phyloP scores from a whole-genome alignment of 2,888 invertebrate genomes.

The Osmoderma eremita region DNA sequence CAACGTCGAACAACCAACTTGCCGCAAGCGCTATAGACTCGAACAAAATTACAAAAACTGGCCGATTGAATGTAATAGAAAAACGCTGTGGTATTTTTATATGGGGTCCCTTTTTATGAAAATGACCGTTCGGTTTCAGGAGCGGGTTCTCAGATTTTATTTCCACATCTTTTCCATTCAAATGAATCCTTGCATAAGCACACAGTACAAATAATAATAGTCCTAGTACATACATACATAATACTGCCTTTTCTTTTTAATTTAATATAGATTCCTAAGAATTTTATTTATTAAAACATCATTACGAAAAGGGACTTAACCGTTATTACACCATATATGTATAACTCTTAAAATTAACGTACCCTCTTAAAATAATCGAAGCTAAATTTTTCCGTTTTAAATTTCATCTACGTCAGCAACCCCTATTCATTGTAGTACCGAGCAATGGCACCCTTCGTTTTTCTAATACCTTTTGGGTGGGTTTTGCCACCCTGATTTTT shows the following conservation, averaged over 20 bases:
- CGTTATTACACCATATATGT: too few relatives aligned
- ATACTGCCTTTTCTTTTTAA: too few relatives aligned
- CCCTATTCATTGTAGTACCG: background rate
- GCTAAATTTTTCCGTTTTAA: too few relatives aligned
- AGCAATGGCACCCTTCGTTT: conserved; percentile 25
- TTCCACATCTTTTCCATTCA: background rate
- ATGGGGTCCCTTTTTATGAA: conserved; percentile 7
- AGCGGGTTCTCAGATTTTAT: background rate
- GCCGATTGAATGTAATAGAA: conserved; percentile 4
- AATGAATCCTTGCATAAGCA: background rate
- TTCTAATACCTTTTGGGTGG: conserved; percentile 32
- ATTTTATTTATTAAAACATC: too few relatives aligned
- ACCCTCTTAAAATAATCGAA: too few relatives aligned
- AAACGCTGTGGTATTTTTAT: conserved; percentile 13
- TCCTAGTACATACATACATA: too few relatives aligned
- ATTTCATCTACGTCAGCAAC: conserved; percentile 21
- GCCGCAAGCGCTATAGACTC: background rate
- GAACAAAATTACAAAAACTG: conserved; percentile 12
- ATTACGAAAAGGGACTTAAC: too few relatives aligned
- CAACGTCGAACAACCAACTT: too few relatives aligned
- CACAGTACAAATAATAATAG: too few relatives aligned
- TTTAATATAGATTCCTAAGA: too few relatives aligned
- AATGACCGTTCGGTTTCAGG: conserved; percentile 7
- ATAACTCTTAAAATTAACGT: too few relatives aligned
- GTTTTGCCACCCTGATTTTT: conserved; percentile 41